These are phyloP conservation scores for Sebastes fasciatus DNA, from an alignment of 2,113 vertebrate genomes.

Conservation along the genomic window DNA sequence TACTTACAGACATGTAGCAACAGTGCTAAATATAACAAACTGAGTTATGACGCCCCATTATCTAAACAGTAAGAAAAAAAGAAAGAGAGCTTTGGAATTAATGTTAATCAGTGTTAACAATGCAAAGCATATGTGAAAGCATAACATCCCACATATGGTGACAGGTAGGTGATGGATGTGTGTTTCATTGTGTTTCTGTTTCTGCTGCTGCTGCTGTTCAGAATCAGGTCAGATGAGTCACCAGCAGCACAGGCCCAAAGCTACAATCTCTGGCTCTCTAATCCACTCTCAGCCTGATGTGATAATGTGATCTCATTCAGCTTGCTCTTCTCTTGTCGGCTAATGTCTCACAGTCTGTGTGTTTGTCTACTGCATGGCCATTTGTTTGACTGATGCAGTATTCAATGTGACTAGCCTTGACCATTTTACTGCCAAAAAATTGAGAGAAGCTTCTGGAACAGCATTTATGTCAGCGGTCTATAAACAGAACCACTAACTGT, in stretches of 20 bases:
- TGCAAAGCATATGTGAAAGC: conserved; percentile 6
- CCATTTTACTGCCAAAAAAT: background rate
- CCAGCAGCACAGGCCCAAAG: conserved; percentile 66
- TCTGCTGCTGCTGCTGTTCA: conserved; percentile 47
- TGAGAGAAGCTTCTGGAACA: background rate
- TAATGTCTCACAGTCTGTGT: conserved; percentile 18
- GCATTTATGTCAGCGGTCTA: background rate
- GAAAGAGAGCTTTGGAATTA: background rate
- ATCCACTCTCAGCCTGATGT: conserved; percentile 70
- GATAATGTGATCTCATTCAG: conserved; percentile 66
- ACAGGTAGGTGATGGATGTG: conserved; percentile 34
- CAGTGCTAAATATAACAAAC: background rate
- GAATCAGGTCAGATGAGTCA: conserved; percentile 82
- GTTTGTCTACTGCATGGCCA: background rate
- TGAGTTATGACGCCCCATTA: background rate
- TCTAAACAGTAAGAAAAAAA: background rate
- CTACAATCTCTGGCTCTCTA: conserved; percentile 64
- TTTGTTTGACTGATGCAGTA: conserved; percentile 23
- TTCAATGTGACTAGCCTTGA: conserved; percentile 2
- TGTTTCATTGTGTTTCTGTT: conserved; percentile 26
- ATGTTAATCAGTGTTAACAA: conserved; percentile 31
- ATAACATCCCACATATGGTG: conserved; percentile 15
- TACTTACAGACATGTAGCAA: background rate
- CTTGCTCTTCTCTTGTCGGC: conserved; percentile 26
- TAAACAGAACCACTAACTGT: background rate